Base-by-base conservation (phyloP, 2,888 invertebrate species). In the Latrodectus elegans region DNA sequence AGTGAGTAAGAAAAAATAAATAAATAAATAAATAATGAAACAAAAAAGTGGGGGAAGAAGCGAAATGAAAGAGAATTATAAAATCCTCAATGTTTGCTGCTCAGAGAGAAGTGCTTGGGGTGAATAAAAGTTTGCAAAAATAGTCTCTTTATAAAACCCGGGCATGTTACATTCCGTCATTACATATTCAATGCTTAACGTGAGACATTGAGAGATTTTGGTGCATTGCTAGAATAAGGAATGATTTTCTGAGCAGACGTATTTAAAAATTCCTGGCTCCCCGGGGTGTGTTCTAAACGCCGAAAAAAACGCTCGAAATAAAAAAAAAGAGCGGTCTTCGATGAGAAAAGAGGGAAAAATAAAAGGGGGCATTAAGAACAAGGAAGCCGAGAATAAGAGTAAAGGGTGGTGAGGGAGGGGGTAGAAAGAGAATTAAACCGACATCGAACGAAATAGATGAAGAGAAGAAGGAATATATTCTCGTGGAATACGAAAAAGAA, bases 381-480 rank as follows among this genome's bases (percentile, higher is more conserved):
- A 85, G 71, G 53, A 86, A 87, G 67, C 82, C 51, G 77, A 81
- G 77, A 87, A 87, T 73, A 87, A 81, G 60, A 15, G 12, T 76
- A 51, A 73, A 75, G 12, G 65, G 82, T 76, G 68, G 64, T n/a
- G 67, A 64, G 10, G 64, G 17, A 64, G 17, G 26, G 26, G 73
- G 68, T 73, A 60, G 70, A 80, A 74, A 76, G 86, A 76, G 87
- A 87, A 87, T 87, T 87, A 87, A 87, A 87, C 82, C 81, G 78
- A 73, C 77, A 82, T 87, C 87, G 82, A 82, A 82, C 71, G 78
- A 82, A 87, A 87, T 87, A 82, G 77, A 82, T 82, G 87, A 87
- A 87, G 76, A 86, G 67, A 71, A 72, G 86, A 75, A 85, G 80
- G 79, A 80, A 85, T 81, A 81, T 81, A 81, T 86, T 81, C 72